Conservation (phyloP, 2,797 vertebrate species). For the Chaenodraco wilsoni region DNA sequence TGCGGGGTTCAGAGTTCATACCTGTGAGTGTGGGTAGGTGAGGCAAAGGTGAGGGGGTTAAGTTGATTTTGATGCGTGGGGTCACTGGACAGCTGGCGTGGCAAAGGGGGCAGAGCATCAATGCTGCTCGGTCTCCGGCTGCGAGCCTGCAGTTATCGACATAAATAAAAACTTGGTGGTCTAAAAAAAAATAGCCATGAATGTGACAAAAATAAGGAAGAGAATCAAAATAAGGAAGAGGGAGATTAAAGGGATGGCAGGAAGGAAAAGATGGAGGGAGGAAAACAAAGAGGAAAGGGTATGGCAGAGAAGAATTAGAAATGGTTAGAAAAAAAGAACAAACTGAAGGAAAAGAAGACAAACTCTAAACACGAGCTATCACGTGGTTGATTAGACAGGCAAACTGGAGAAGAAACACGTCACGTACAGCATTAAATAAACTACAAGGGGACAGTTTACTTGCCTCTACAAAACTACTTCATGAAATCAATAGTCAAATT, state of each 20-base stretch:
- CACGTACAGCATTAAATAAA: slow-evolving; percentile 40
- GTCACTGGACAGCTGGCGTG: slow-evolving; percentile 82
- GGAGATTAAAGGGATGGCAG: slow-evolving; percentile 70
- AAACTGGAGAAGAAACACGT: slow-evolving; percentile 54
- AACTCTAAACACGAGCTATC: slow-evolving; percentile 74
- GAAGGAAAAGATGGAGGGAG: slow-evolving; percentile 72
- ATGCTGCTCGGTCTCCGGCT: slow-evolving; percentile 87
- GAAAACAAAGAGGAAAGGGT: slow-evolving; percentile 78
- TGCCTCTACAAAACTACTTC: slow-evolving; percentile 37
- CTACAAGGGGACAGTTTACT: slow-evolving; percentile 26
- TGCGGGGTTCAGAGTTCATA: slow-evolving; percentile 41
- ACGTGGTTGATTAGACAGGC: slow-evolving; percentile 74
- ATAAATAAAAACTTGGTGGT: slow-evolving; percentile 99
- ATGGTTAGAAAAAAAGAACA: slow-evolving; percentile 91
- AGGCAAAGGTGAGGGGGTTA: slow-evolving; percentile 75
- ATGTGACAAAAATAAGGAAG: slow-evolving; percentile 81
- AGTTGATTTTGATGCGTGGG: slow-evolving; percentile 82
- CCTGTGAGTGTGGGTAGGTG: slow-evolving; percentile 80
- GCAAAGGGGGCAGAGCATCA: slow-evolving; percentile 83
- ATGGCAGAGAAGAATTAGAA: slow-evolving; percentile 93
- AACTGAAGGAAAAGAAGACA: slow-evolving; percentile 82
- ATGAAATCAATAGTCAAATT: slow-evolving; percentile 49
- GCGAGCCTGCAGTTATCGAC: slow-evolving; percentile 97
- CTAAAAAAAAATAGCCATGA: slow-evolving; percentile 91
- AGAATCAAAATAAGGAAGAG: slow-evolving; percentile 65